Evolutionary conservation across 2,888 invertebrate species (phyloP).

Genomic region (Apodemia hepburni): DNA sequence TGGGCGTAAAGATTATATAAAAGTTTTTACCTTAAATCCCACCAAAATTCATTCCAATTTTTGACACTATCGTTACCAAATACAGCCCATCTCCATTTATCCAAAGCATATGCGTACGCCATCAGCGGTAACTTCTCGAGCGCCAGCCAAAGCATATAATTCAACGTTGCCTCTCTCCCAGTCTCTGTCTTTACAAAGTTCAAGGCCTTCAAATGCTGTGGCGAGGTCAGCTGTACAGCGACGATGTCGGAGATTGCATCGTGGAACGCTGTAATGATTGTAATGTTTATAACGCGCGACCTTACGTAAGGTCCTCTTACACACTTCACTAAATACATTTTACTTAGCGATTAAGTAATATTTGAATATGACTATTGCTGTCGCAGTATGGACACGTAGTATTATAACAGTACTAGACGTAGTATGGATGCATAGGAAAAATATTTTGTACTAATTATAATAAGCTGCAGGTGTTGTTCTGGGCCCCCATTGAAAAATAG

Average conservation of each 20-base stretch:
- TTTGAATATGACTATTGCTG: no score
- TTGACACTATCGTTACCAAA: conserved; percentile 55
- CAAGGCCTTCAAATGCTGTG: conserved; percentile 66
- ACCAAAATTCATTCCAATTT: conserved; percentile 70
- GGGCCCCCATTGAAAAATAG: no score
- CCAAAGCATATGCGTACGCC: conserved; percentile 66
- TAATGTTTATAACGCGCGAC: neutral
- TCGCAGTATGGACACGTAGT: no score
- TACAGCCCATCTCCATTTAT: conserved; percentile 71
- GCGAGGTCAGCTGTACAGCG: conserved; percentile 78
- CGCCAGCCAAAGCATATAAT: conserved; percentile 66
- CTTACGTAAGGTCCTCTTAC: conserved; percentile 1
- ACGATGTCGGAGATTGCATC: conserved; percentile 83
- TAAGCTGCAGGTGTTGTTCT: no score
- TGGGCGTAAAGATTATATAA: neutral
- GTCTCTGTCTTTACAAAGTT: conserved; percentile 56
- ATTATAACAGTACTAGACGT: neutral
- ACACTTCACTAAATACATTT: conserved; percentile 4
- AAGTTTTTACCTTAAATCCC: conserved; percentile 56
- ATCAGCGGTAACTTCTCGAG: conserved; percentile 67
- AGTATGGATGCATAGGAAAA: no score
- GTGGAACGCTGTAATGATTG: conserved; percentile 75
- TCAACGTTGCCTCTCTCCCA: conserved; percentile 54
- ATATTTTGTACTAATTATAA: no score
- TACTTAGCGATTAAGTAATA: neutral